Conservation (phyloP, 1,140 invertebrate species). For the Hylaeus volcanicus region DNA sequence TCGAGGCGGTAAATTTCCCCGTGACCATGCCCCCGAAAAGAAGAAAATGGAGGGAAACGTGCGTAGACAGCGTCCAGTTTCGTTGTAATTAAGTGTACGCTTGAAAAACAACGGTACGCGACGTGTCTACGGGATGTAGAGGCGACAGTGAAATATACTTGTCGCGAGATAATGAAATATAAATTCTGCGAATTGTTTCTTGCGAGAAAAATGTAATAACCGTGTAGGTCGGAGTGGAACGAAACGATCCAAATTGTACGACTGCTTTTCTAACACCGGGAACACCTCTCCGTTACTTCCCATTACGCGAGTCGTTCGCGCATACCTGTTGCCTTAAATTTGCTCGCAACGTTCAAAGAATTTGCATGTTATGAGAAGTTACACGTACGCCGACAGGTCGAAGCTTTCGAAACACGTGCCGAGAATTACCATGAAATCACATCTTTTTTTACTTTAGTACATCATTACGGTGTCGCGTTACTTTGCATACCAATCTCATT, state of each 20-base stretch:
- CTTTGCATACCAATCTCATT: not conserved
- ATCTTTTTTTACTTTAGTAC: not conserved
- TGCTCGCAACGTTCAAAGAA: slow-evolving; percentile 6
- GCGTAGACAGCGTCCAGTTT: not conserved
- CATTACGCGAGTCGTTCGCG: too few species aligned
- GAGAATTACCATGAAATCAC: not conserved
- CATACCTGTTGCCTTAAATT: slow-evolving; percentile 22
- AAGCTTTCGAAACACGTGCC: slow-evolving; percentile 24
- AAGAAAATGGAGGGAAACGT: not conserved
- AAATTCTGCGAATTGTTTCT: too few species aligned
- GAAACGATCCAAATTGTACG: too few species aligned
- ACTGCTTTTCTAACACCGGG: too few species aligned
- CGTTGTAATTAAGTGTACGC: too few species aligned
- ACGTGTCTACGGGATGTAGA: too few species aligned
- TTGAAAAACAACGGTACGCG: too few species aligned
- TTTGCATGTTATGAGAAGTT: slow-evolving; percentile 46
- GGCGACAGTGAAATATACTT: too few species aligned
- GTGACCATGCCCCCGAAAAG: not conserved
- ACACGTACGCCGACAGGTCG: not conserved
- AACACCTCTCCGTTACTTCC: too few species aligned
- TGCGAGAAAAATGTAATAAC: too few species aligned
- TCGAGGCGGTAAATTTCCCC: not conserved
- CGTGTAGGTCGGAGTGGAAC: too few species aligned
- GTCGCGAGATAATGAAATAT: too few species aligned
- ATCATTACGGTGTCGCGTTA: slow-evolving; percentile 1